phyloP scores from a whole-genome alignment of 2,113 vertebrate genomes.

The Anseranas semipalmata region DNA sequence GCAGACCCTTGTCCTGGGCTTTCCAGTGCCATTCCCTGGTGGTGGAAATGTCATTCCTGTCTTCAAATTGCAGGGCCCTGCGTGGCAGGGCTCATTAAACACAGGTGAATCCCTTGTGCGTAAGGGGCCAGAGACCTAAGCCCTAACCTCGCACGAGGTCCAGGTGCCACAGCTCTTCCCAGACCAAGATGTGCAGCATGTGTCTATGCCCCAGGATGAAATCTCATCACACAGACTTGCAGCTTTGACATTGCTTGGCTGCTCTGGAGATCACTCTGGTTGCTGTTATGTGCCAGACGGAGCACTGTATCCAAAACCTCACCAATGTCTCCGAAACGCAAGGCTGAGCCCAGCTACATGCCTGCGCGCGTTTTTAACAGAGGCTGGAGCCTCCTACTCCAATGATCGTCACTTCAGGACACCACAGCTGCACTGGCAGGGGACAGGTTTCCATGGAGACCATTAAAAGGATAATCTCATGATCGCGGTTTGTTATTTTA shows the following conservation, averaged over 20 bases:
- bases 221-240: too few species aligned
- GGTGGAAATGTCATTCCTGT: rapidly evolving
- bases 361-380: rapidly evolving
- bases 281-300: neutral
- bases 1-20: rapidly evolving
- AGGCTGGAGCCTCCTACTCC: neutral
- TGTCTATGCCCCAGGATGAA: too few species aligned
- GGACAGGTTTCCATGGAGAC: neutral
- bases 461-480: neutral
- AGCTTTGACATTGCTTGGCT: rapidly evolving
- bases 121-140: too few species aligned
- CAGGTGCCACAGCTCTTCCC: too few species aligned
- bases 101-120: neutral
- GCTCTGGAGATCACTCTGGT: rapidly evolving
- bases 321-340: rapidly evolving
- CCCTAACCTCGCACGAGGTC: too few species aligned
- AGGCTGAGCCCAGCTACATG: rapidly evolving
- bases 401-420: neutral
- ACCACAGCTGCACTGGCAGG: neutral
- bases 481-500: rapidly evolving
- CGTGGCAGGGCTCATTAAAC: neutral
- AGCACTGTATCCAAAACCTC: neutral
- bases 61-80: neutral
- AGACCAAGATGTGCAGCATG: too few species aligned
- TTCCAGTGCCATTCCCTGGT: rapidly evolving